Conservation (phyloP, 2,888 invertebrate genomes). For the Punctoribates punctum region DNA sequence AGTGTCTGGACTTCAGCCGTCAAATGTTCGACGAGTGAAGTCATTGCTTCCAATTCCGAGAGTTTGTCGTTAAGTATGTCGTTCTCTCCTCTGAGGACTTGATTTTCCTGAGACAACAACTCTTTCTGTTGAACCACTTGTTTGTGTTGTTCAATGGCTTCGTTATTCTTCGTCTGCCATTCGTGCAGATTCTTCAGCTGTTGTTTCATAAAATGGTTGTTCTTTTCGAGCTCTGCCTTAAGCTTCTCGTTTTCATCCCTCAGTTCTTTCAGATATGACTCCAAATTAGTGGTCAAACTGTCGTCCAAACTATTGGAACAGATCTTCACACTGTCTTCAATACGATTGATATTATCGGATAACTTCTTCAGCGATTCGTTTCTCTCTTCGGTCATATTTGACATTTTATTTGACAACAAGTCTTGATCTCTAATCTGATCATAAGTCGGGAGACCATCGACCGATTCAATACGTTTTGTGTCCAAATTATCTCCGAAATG, state of each 20-base stretch:
- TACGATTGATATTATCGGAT: not conserved
- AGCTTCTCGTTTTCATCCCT: constrained; percentile 32
- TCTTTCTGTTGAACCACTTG: not conserved
- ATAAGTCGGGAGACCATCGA: not conserved
- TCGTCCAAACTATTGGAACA: not conserved
- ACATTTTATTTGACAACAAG: not conserved
- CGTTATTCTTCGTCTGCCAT: constrained; percentile 12
- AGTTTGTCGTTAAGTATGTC: not conserved
- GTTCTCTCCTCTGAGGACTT: constrained; percentile 1
- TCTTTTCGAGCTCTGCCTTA: not conserved
- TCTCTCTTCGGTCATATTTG: not conserved
- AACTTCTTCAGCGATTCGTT: not conserved
- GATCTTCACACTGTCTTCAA: constrained; percentile 5
- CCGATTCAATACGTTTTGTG: constrained; percentile 11
- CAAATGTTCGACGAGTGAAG: not conserved
- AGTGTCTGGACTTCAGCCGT: not conserved
- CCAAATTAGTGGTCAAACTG: not conserved
- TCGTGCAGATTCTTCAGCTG: constrained; percentile 19
- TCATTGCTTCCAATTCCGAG: not conserved
- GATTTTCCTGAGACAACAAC: not conserved
- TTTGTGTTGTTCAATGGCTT: constrained; percentile 1
- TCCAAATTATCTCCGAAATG: not conserved
- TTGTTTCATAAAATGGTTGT: constrained; percentile 23
- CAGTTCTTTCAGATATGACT: constrained; percentile 3
- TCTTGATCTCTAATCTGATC: not conserved